Conservation (phyloP, 2,113 vertebrate genomes). For the Heteronetta atricapilla region DNA sequence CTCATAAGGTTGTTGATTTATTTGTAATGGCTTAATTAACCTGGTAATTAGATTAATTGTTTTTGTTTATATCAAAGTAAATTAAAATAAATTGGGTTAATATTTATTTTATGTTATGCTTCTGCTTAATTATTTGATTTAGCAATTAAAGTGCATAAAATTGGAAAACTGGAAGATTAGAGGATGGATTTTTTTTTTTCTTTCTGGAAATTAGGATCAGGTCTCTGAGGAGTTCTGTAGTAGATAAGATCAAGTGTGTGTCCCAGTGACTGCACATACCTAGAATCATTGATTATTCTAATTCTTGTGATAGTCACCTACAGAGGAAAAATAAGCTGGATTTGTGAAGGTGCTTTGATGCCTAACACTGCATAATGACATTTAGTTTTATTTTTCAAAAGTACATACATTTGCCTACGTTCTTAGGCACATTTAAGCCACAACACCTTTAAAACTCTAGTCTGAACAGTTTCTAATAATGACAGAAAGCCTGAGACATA, state of each 20-base stretch:
- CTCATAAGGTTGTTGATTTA: background rate
- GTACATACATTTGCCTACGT: background rate
- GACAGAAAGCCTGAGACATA: background rate
- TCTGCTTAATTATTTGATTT: constrained; percentile 11
- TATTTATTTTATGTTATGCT: background rate
- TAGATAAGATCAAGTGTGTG: background rate
- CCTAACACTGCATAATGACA: background rate
- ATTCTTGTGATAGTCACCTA: background rate
- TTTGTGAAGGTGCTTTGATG: background rate
- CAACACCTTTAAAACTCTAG: background rate
- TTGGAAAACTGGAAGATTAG: background rate
- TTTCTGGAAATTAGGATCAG: background rate
- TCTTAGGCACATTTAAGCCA: background rate
- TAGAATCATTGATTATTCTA: background rate
- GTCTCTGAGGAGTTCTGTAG: background rate
- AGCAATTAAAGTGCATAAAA: background rate
- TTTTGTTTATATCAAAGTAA: constrained; percentile 9
- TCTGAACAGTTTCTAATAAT: background rate
- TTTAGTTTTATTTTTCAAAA: background rate
- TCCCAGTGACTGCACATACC: background rate
- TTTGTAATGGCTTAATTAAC: constrained; percentile 15
- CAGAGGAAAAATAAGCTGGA: background rate
- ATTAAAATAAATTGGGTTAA: constrained; percentile 9
- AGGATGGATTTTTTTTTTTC: background rate
- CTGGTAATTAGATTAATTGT: background rate